Conservation (phyloP, 2,113 vertebrate genomes). For the human (Homo sapiens) region GRCh38 chr2:114677501-114678000, state of each 20-base stretch:
- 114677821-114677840: constrained; percentile 60
- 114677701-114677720: constrained; percentile 31
- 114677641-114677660: constrained; percentile 11
- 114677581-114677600: background rate
- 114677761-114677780: constrained; percentile 41
- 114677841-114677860: constrained; percentile 61
- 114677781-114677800: constrained; percentile 64
- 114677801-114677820: constrained; percentile 59
- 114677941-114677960: constrained; percentile 50
- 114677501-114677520: background rate
- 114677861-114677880: constrained; percentile 27
- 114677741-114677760: constrained; percentile 47
- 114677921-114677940: constrained; percentile 44
- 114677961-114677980: constrained; percentile 35
- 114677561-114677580: background rate
- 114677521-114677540: background rate
- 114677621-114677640: constrained; percentile 6
- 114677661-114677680: constrained; percentile 39
- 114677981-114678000: constrained; percentile 71
- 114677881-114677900: constrained; percentile 54
- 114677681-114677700: constrained; percentile 62
- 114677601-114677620: constrained; percentile 43
- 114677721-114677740: constrained; percentile 48
- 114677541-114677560: background rate
- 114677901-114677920: constrained; percentile 17